phyloP scores from a whole-genome alignment of 2,888 invertebrate genomes.

The Smittia sp. region DNA sequence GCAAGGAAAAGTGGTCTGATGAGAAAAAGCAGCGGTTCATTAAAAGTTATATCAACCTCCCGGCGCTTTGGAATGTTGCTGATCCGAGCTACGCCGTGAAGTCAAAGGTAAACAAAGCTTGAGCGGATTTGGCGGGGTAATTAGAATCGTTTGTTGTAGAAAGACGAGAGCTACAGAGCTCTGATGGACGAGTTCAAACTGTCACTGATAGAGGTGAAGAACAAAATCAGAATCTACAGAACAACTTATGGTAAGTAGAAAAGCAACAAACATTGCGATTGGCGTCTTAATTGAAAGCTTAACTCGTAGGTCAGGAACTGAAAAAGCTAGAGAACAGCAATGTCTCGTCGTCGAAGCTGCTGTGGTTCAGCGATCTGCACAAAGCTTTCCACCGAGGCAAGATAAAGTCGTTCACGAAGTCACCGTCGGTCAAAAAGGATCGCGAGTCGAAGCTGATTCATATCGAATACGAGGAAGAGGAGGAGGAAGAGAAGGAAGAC shows the following conservation, averaged over 20 bases:
- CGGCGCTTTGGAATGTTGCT: not conserved
- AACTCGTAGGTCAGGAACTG: not conserved
- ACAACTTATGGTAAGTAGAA: slow-evolving; percentile 29
- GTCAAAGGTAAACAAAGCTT: not conserved
- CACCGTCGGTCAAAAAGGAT: not conserved
- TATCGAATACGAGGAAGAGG: not conserved
- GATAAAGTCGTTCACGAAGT: slow-evolving; percentile 16
- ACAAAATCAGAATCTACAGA: slow-evolving; percentile 36
- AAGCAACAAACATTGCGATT: not conserved
- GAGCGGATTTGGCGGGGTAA: not conserved
- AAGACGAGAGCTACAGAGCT: not conserved
- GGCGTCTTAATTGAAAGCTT: not conserved
- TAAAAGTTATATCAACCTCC: not conserved
- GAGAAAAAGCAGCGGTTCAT: not conserved
- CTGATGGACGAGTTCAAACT: not conserved
- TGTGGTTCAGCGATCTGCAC: slow-evolving; percentile 17
- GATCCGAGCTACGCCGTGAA: not conserved
- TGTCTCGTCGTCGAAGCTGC: not conserved
- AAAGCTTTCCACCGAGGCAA: slow-evolving; percentile 1
- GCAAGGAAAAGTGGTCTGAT: slow-evolving; percentile 2
- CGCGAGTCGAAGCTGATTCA: not conserved
- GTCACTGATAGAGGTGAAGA: slow-evolving; percentile 13
- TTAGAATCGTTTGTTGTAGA: slow-evolving; percentile 14
- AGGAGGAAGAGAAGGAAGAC: not conserved
- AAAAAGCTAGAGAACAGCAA: not conserved